phyloP scores from a whole-genome alignment of 2,888 invertebrate species.

The Trimorus sp. region DNA sequence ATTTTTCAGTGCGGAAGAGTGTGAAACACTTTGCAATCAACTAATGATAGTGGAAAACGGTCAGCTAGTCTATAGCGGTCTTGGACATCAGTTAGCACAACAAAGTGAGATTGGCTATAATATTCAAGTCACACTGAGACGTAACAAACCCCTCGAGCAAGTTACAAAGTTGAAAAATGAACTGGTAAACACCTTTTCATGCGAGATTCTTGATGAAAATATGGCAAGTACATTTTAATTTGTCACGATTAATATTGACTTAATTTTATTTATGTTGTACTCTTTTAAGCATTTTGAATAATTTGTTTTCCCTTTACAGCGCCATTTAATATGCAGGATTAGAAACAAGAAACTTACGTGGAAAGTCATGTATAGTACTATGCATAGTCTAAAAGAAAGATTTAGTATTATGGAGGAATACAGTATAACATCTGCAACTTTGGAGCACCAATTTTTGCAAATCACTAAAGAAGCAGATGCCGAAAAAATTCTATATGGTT shows the following conservation, averaged over 20 bases:
- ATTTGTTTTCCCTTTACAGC: constrained; percentile 46
- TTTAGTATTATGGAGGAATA: constrained; percentile 77
- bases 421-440: constrained; percentile 76
- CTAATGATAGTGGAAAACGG: constrained; percentile 29
- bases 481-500: no score
- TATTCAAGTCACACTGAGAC: no score
- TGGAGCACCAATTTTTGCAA: constrained; percentile 78
- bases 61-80: constrained; percentile 21
- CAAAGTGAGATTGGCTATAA: constrained; percentile 15
- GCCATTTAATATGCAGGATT: constrained; percentile 75
- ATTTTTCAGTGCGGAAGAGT: constrained; percentile 91
- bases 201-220: constrained; percentile 87
- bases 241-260: no score
- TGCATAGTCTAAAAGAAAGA: constrained; percentile 72
- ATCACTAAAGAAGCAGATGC: no score
- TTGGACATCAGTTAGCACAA: constrained; percentile 15
- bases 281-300: no score
- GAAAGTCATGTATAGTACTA: constrained; percentile 76
- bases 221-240: constrained; percentile 80
- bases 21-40: constrained; percentile 75
- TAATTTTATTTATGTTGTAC: no score
- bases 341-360: constrained; percentile 72
- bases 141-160: no score
- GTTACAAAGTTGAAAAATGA: constrained; percentile 81
- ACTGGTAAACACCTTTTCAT: constrained; percentile 83